Evolutionary conservation across 2,888 invertebrate species (phyloP).

Genomic region (Nomada goodeniana): DNA sequence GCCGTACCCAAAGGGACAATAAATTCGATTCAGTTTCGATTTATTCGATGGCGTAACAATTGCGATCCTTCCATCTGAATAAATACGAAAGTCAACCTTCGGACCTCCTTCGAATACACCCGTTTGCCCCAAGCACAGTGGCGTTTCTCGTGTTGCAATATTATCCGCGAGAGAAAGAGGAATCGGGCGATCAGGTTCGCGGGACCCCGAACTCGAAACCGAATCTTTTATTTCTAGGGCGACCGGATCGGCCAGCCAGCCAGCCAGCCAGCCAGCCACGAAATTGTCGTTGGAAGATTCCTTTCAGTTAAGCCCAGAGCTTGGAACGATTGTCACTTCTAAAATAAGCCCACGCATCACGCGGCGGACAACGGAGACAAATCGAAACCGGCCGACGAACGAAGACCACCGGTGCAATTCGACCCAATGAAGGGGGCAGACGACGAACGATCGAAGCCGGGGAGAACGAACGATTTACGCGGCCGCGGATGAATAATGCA

Average conservation of each 20-base stretch:
- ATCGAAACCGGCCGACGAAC: neutral
- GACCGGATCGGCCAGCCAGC: neutral
- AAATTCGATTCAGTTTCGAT: neutral
- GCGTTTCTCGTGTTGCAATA: constrained; percentile 16
- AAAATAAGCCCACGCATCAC: constrained; percentile 17
- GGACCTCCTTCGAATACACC: neutral
- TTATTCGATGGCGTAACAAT: neutral
- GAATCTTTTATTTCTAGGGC: constrained; percentile 32
- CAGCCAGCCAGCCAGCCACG: neutral
- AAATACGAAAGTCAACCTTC: constrained; percentile 30
- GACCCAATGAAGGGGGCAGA: constrained; percentile 24
- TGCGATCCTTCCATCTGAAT: neutral
- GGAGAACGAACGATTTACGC: constrained; percentile 22
- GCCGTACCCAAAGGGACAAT: neutral
- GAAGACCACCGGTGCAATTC: neutral
- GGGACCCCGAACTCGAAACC: constrained; percentile 17
- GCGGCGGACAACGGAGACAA: neutral
- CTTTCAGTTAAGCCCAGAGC: neutral
- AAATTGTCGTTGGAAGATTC: constrained; percentile 3
- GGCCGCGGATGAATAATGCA: constrained; percentile 43
- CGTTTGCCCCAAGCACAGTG: neutral
- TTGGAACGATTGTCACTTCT: constrained; percentile 4
- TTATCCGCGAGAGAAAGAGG: neutral
- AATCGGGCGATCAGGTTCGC: constrained; percentile 9
- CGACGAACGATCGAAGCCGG: neutral